Evolutionary conservation across 2,113 vertebrate genomes (phyloP), one percentile per base, ranked within the genome.

Genomic region (Rutilus rutilus): DNA sequence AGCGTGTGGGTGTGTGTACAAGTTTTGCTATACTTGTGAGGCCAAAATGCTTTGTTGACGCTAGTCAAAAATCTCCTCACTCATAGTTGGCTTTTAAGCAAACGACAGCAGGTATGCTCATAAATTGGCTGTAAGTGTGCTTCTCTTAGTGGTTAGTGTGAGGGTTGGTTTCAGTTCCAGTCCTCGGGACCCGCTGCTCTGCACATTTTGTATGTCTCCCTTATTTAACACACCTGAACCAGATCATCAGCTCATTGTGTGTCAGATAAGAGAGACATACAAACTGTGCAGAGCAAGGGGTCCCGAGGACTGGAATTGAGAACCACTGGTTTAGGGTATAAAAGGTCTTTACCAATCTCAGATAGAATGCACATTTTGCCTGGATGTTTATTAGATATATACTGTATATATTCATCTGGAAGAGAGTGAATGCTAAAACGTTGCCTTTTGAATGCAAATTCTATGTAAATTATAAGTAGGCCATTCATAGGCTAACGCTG

Each of bases 21-120:
- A 14, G 36, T 14, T 75, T 47, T 75, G 73, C 73, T n/a, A 47
- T 25, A 25, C 71, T 27, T 47, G 12, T 47, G 71, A 47, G 71
- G 71, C 39, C 71, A 74, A 74, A 75, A 75, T n/a, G 12, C 42
- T 27, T 27, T n/a, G 25, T 64, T 27, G n/a, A 64, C 11, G 27
- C 23, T 50, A 27, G 42, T 47, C 42, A 75, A 27, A 45, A n/a
- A 42, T 45, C 9, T 14, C 39, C 36, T 73, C 2, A 10, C 36
- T 73, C 42, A 42, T n/a, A 42, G 69, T n/a, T 45, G 69, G n/a
- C 36, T 73, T 74, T 74, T 27, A 47, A 75, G n/a, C n/a, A 6
- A 73, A 6, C 36, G n/a, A 69, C 64, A 33, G 15, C 64, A 33
- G 15, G 15, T 36, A 69, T 8, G 65, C 23, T 71, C 39, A 39